Percentiles rank a stretch among this genome's conserved stretches.
These are phyloP conservation scores for Aporophyla nigra DNA, from an alignment of 2,888 invertebrate genomes.

Conservation along the genomic window DNA sequence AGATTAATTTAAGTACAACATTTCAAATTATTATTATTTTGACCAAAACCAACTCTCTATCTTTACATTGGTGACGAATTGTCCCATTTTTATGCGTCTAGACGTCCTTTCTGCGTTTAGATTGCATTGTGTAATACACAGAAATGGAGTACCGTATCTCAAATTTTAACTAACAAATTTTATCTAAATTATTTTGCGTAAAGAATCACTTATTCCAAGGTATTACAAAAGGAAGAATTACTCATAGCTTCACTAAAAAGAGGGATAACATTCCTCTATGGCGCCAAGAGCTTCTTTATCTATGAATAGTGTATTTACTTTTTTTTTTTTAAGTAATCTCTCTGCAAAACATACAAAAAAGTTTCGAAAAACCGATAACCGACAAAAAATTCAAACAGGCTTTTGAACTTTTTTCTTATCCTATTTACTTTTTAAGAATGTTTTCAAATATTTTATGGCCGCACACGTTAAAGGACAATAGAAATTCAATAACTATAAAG, in stretches of 20 bases:
- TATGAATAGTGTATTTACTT: slow-evolving; percentile 32
- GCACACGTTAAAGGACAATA: slow-evolving; percentile 43
- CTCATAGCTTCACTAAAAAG: slow-evolving; percentile 1
- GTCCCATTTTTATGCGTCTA: slow-evolving; percentile 32
- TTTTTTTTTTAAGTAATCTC: slow-evolving; percentile 52
- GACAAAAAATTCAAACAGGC: slow-evolving; percentile 16
- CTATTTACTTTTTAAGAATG: slow-evolving; percentile 40
- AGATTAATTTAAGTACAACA: not conserved
- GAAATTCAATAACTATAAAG: slow-evolving; percentile 63
- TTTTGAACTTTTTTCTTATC: slow-evolving; percentile 11
- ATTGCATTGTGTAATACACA: slow-evolving; percentile 11
- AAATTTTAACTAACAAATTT: not conserved
- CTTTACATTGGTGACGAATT: slow-evolving; percentile 7
- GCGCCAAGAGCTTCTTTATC: slow-evolving; percentile 56
- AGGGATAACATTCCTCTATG: slow-evolving; percentile 41
- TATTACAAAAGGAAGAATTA: slow-evolving; percentile 20
- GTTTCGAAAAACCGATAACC: slow-evolving; percentile 42
- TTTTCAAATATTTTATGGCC: slow-evolving; percentile 58
- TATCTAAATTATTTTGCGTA: slow-evolving; percentile 8
- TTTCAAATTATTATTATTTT: slow-evolving; percentile 11
- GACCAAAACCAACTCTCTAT: not conserved
- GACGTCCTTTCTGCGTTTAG: slow-evolving; percentile 18
- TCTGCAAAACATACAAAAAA: slow-evolving; percentile 60
- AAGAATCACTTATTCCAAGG: not conserved
- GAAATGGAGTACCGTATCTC: slow-evolving; percentile 16